Evolutionary conservation across 2,797 vertebrate genomes (phyloP).

Genomic region (Petrocephalus schoutedeni): DNA sequence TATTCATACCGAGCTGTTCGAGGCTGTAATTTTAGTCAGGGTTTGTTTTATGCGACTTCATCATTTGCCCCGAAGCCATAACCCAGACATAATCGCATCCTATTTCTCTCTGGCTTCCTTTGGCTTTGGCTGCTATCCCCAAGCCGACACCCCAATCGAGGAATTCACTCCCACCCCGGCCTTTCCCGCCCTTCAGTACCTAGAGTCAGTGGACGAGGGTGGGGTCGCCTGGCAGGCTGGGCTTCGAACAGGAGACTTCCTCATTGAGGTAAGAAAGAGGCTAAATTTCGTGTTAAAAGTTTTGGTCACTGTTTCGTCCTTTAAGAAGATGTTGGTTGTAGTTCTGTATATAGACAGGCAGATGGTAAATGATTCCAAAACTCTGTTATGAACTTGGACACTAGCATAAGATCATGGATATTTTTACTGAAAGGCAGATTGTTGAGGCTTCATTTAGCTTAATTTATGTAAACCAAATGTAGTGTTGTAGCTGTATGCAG

Average conservation of each 20-base stretch:
- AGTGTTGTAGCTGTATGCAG: background rate
- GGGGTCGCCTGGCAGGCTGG: constrained; percentile 95
- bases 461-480: background rate
- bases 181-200: constrained; percentile 93
- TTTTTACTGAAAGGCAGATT: background rate
- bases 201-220: constrained; percentile 97
- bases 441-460: background rate
- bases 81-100: constrained; percentile 19
- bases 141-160: constrained; percentile 95
- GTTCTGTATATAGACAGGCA: background rate
- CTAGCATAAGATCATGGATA: constrained; percentile 1
- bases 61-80: background rate
- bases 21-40: background rate
- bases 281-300: background rate
- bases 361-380: background rate
- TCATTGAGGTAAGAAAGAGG: constrained; percentile 81
- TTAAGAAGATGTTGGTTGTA: background rate
- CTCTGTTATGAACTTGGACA: background rate
- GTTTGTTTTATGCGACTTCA: background rate
- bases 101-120: constrained; percentile 19
- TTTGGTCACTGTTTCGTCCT: background rate
- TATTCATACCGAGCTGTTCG: background rate
- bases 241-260: constrained; percentile 90
- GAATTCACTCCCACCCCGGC: constrained; percentile 94
- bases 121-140: constrained; percentile 23